Evolutionary conservation across 2,113 vertebrate species (phyloP).

Genomic region (Peromyscus leucopus): DNA sequence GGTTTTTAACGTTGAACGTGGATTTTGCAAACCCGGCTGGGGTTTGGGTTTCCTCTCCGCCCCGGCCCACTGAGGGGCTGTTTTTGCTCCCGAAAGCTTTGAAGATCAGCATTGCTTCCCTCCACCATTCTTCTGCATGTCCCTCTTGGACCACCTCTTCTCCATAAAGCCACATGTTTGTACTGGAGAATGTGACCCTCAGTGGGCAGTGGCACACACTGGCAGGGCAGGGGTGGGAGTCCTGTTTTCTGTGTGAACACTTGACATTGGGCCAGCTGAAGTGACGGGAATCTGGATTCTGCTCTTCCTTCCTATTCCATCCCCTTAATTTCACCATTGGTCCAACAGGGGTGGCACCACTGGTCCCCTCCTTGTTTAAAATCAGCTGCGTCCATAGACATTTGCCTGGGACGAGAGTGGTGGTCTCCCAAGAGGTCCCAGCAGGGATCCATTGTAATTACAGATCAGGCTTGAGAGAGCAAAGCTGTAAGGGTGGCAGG

Average conservation of each 20-base stretch:
- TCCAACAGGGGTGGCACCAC: rapidly evolving
- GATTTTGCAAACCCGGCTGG: background rate
- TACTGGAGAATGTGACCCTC: rapidly evolving
- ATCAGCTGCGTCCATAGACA: background rate
- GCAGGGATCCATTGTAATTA: background rate
- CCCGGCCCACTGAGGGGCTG: background rate
- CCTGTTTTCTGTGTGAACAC: rapidly evolving
- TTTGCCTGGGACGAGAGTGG: background rate
- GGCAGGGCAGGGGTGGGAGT: background rate
- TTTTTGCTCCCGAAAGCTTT: background rate
- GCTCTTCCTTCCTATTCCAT: background rate
- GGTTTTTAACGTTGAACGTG: background rate
- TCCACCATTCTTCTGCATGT: background rate
- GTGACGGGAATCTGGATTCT: background rate
- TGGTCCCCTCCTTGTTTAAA: background rate
- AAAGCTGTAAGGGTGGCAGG: background rate
- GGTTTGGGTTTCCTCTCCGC: background rate
- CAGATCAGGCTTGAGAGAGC: background rate
- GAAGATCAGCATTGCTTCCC: background rate
- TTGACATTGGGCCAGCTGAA: background rate
- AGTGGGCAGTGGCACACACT: rapidly evolving
- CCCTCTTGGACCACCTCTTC: background rate
- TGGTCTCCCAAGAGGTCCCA: background rate
- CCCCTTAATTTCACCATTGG: background rate
- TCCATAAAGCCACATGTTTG: background rate